Conservation (phyloP, 2,113 vertebrate species). For the Chelonoidis abingdonii region DNA sequence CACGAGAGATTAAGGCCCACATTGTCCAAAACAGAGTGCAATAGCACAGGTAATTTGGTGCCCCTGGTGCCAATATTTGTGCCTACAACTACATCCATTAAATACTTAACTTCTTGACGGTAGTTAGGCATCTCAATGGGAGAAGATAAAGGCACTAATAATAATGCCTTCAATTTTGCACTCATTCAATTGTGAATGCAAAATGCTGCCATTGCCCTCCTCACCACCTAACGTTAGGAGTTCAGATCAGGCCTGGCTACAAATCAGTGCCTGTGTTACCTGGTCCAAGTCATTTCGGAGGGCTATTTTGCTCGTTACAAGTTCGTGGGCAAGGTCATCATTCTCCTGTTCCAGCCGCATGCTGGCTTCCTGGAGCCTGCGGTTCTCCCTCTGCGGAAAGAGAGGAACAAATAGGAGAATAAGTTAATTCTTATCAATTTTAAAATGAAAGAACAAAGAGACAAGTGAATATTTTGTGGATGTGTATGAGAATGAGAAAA, state of each 20-base stretch:
- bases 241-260: neutral
- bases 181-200: neutral
- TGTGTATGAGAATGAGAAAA: neutral
- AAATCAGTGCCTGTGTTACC: constrained; percentile 75
- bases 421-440: constrained; percentile 36
- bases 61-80: neutral
- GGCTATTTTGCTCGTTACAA: constrained; percentile 99
- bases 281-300: constrained; percentile 96
- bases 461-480: neutral
- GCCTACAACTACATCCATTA: neutral
- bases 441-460: neutral
- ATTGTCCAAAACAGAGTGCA: neutral
- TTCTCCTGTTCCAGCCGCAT: constrained; percentile 99
- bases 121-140: neutral
- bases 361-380: constrained; percentile 97
- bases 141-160: neutral
- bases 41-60: neutral
- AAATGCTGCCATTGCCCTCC: neutral
- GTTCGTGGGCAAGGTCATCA: constrained; percentile 96
- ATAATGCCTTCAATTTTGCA: neutral
- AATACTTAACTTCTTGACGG: neutral
- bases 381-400: constrained; percentile 91
- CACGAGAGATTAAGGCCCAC: neutral
- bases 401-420: constrained; percentile 47
- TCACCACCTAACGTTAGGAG: neutral